A percentile compares a stretch with the other conserved stretches of the same genome.
Evolutionary conservation across 1,140 invertebrate species (phyloP).

Genomic region (Drosophila grimshawi): DNA sequence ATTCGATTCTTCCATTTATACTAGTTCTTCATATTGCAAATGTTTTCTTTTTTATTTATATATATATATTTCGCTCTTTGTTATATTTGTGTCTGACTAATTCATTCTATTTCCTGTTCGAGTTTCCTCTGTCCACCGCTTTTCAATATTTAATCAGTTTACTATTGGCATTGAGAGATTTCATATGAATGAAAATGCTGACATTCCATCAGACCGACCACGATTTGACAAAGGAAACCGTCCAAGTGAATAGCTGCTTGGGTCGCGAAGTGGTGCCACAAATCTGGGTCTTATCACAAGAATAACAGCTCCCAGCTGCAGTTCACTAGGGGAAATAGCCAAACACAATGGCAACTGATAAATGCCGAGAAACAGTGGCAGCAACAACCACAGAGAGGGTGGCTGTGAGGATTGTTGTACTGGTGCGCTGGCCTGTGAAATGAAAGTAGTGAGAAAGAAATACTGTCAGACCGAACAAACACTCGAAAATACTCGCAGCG

Average conservation of each 20-base stretch:
- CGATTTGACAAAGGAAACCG: constrained; percentile 4
- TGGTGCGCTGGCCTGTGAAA: constrained; percentile 64
- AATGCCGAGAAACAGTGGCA: constrained; percentile 36
- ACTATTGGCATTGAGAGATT: background rate
- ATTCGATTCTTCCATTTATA: too few relatives aligned
- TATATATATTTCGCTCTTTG: background rate
- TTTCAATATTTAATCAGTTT: background rate
- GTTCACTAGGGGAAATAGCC: constrained; percentile 39
- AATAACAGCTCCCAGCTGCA: constrained; percentile 16
- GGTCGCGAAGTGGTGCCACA: constrained; percentile 26
- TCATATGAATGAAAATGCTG: constrained; percentile 1
- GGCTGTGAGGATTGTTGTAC: constrained; percentile 3
- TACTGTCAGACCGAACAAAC: background rate
- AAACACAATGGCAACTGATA: constrained; percentile 65
- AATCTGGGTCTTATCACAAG: constrained; percentile 26
- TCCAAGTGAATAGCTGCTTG: constrained; percentile 1
- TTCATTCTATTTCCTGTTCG: background rate
- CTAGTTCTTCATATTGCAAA: too few relatives aligned
- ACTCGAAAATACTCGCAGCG: constrained; percentile 15
- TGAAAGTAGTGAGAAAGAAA: constrained; percentile 58
- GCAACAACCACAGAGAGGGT: background rate
- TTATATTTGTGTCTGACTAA: too few relatives aligned
- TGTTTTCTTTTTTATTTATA: too few relatives aligned
- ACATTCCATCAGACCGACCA: constrained; percentile 12
- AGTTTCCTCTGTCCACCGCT: background rate